Percentiles rank a stretch among this genome's conserved stretches.
phyloP scores from a whole-genome alignment of 1,140 invertebrate species.

The Goniozus legneri region DNA sequence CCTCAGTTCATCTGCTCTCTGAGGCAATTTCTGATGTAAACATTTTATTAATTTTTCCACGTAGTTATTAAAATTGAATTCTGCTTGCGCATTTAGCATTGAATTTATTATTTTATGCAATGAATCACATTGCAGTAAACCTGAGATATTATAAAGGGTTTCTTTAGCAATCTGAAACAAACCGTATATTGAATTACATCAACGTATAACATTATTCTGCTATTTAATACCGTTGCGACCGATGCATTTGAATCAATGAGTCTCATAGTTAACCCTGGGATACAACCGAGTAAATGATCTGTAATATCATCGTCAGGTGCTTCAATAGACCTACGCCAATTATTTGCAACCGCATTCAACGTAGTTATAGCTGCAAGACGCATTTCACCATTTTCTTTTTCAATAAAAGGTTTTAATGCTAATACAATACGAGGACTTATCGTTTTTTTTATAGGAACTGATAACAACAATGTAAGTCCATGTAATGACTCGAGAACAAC shows the following conservation, averaged over 20 bases:
- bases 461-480: constrained; percentile 37
- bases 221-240: constrained; percentile 33
- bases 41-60: constrained; percentile 33
- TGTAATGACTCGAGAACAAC: constrained; percentile 42
- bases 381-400: constrained; percentile 45
- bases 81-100: constrained; percentile 24
- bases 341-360: constrained; percentile 28
- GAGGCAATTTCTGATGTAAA: constrained; percentile 34
- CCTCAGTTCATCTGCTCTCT: constrained; percentile 42
- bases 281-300: constrained; percentile 42
- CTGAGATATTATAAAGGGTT: constrained; percentile 29
- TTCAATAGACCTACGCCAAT: constrained; percentile 31
- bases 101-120: constrained; percentile 25
- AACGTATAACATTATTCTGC: constrained; percentile 1
- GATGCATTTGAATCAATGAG: constrained; percentile 35
- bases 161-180: constrained; percentile 31
- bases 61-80: constrained; percentile 33
- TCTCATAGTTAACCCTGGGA: constrained; percentile 42
- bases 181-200: constrained; percentile 2
- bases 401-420: constrained; percentile 43
- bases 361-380: constrained; percentile 38
- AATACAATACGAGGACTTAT: constrained; percentile 41
- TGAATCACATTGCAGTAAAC: constrained; percentile 27
- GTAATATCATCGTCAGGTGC: constrained; percentile 35
- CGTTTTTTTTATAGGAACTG: constrained; percentile 30